These are phyloP conservation scores for Lithobates pipiens DNA, from an alignment of 2,797 vertebrate species.

Conservation along the genomic window DNA sequence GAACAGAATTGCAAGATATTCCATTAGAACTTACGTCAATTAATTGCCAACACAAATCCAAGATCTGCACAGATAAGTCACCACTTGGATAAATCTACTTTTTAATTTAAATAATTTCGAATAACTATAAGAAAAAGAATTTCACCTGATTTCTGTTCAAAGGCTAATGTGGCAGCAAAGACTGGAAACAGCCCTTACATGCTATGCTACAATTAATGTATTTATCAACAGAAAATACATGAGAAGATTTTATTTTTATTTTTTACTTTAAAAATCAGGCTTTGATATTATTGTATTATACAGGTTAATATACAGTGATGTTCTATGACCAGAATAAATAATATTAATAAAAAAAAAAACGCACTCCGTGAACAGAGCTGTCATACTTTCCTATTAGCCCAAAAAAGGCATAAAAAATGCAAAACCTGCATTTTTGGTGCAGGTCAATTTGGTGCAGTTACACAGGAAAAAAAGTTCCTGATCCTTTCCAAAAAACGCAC, in stretches of 20 bases:
- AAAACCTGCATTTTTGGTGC: too few relatives aligned
- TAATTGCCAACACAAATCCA: constrained; percentile 14
- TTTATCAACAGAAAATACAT: neutral
- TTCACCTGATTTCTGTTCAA: neutral
- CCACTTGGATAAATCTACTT: neutral
- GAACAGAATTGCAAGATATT: constrained; percentile 6
- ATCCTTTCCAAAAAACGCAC: too few relatives aligned
- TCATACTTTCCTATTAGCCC: too few relatives aligned
- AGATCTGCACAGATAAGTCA: neutral
- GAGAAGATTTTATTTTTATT: neutral
- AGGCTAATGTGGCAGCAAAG: neutral
- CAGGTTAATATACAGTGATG: too few relatives aligned
- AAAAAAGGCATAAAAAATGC: too few relatives aligned
- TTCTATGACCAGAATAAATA: too few relatives aligned
- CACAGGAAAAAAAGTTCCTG: too few relatives aligned
- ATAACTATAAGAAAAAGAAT: neutral
- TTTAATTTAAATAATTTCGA: constrained; percentile 27
- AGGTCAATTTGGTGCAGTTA: too few relatives aligned
- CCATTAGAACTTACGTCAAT: constrained; percentile 30
- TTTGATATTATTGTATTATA: too few relatives aligned
- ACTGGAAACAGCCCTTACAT: neutral
- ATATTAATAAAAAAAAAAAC: too few relatives aligned
- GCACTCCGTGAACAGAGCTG: too few relatives aligned
- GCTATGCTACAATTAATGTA: neutral
- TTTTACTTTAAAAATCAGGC: too few relatives aligned